Evolutionary conservation across 92 coral and sea anemone species (phyloP).

Genomic region (Epizoanthus illoricatus): DNA sequence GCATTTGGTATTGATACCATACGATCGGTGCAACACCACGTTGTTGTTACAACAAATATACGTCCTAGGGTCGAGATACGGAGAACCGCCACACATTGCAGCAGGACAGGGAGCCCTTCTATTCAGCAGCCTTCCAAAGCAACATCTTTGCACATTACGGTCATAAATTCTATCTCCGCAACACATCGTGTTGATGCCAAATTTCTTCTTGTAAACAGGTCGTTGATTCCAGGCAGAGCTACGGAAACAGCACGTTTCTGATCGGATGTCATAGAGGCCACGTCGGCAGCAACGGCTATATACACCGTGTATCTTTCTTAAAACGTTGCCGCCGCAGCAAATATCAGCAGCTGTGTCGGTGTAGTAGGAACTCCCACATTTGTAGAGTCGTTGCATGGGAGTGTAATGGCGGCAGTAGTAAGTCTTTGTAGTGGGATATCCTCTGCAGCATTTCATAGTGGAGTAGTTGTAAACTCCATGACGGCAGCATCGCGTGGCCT

Average conservation of each 20-base stretch:
- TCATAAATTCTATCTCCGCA: not conserved
- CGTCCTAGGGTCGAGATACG: not conserved
- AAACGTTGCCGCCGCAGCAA: constrained; percentile 7
- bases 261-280: not conserved
- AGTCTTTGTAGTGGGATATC: constrained; percentile 6
- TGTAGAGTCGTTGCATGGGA: not conserved
- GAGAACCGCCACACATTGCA: not conserved
- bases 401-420: not conserved
- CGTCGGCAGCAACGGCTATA: not conserved
- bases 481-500: constrained; percentile 1
- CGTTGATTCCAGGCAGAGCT: not conserved
- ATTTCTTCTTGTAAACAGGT: constrained; percentile 6
- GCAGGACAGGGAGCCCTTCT: not conserved
- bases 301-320: not conserved
- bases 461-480: not conserved
- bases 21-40: not conserved
- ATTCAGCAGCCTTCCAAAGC: not conserved
- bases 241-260: not conserved
- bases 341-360: not conserved
- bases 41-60: constrained; percentile 11
- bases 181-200: constrained; percentile 4
- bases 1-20: not conserved
- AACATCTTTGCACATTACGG: not conserved
- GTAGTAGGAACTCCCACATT: constrained; percentile 3
- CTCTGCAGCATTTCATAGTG: constrained; percentile 28